Conservation (phyloP, 2,888 invertebrate genomes). For the Agrotis puta region DNA sequence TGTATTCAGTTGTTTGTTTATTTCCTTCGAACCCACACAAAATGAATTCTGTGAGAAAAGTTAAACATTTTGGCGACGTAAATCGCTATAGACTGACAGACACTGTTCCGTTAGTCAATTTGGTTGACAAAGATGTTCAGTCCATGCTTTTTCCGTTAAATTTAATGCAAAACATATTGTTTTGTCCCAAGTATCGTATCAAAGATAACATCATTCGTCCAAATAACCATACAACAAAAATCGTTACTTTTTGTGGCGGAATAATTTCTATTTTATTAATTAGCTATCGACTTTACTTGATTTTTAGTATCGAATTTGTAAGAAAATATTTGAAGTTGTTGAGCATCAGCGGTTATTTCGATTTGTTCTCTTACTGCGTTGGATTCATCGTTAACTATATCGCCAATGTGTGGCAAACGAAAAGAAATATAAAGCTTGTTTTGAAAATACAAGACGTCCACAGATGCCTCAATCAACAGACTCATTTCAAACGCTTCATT, state of each 20-base stretch:
- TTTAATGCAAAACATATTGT: conserved; percentile 32
- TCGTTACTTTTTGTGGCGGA: not conserved
- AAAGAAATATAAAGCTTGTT: conserved; percentile 5
- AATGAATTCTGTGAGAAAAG: too few relatives aligned
- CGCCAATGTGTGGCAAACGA: conserved; percentile 6
- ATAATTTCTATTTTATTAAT: not conserved
- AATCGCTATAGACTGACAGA: too few relatives aligned
- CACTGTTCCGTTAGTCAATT: too few relatives aligned
- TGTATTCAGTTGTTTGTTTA: too few relatives aligned
- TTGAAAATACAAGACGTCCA: conserved; percentile 29
- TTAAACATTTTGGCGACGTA: too few relatives aligned
- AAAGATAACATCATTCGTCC: conserved; percentile 13
- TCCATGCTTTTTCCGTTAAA: conserved; percentile 30
- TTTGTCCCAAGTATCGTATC: conserved; percentile 24
- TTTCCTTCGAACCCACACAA: too few relatives aligned
- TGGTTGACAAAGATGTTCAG: conserved; percentile 40
- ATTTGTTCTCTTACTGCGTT: not conserved
- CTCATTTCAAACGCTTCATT: not conserved
- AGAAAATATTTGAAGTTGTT: too few relatives aligned
- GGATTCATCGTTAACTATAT: conserved; percentile 24
- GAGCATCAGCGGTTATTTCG: not conserved
- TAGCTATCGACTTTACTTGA: too few relatives aligned
- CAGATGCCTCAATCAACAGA: conserved; percentile 13
- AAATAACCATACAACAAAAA: not conserved
- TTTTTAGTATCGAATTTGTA: too few relatives aligned